phyloP scores from a whole-genome alignment of 2,113 vertebrate species.

The Cyphomyrus plagiostoma region DNA sequence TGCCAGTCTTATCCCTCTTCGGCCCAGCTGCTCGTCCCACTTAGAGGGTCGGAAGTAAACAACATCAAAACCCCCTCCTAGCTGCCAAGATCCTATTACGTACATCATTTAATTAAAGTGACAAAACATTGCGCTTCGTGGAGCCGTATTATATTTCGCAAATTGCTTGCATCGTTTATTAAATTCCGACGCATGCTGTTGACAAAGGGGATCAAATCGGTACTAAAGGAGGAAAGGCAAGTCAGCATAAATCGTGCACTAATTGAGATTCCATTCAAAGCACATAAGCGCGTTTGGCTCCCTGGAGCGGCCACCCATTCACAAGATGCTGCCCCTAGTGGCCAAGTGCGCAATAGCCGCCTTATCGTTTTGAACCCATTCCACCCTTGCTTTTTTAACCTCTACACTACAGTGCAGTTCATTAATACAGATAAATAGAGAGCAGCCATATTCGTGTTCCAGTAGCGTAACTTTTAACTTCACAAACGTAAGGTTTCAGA shows the following conservation, averaged over 20 bases:
- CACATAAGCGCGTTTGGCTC: background rate
- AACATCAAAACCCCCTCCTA: conserved; percentile 37
- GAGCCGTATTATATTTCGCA: conserved; percentile 40
- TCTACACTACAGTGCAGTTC: background rate
- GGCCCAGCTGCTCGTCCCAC: conserved; percentile 36
- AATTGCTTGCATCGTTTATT: conserved; percentile 37
- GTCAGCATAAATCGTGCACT: conserved; percentile 29
- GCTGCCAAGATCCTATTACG: conserved; percentile 26
- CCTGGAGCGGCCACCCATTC: conserved; percentile 31
- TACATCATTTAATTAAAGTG: conserved; percentile 37
- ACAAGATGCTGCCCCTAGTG: conserved; percentile 48
- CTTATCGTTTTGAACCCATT: background rate
- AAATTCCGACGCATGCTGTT: conserved; percentile 24
- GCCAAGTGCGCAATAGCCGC: conserved; percentile 14
- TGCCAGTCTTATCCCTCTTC: conserved; percentile 29
- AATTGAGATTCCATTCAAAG: conserved; percentile 28
- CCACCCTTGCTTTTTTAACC: background rate
- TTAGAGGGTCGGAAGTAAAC: conserved; percentile 44
- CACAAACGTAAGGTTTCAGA: background rate
- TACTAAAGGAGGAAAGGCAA: conserved; percentile 8
- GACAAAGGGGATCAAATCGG: conserved; percentile 29
- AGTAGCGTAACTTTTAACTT: background rate
- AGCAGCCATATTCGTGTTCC: background rate
- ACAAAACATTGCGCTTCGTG: conserved; percentile 41
- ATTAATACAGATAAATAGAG: background rate